Base-by-base conservation (phyloP, 2,797 vertebrate species). In the Liparis tanakae region DNA sequence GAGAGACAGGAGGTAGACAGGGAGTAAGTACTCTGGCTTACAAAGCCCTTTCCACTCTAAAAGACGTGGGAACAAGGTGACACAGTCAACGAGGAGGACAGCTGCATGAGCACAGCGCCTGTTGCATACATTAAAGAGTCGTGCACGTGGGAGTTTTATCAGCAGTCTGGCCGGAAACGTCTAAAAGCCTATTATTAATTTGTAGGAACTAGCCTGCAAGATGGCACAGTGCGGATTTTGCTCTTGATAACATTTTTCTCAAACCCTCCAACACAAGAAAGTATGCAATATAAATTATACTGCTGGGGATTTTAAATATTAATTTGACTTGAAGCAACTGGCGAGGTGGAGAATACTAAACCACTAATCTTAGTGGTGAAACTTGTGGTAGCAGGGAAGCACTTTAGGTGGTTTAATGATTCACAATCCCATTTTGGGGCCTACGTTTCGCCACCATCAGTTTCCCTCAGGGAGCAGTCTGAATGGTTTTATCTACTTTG, bases 371-470 rank as follows among this genome's bases (percentile, higher is more conserved):
- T 34, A 18, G 22, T 36, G 25, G 48, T 63, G 57, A 67, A 25
- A 60, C 17, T 33, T 14, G 54, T 43, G 12, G 57, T 22, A 33
- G 60, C 58, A 64, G 34, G 36, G 44, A 66, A 57, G 60, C 62
- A 74, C 68, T 55, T 51, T 73, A 1, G 46, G 7, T 18, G 44
- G 37, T 64, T 63, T 17, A 4, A 75, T 73, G 78, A 84, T 22
- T 72, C 71, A 62, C 43, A 33, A n/a, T 61, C 48, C 41, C 37
- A 70, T 57, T 62, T 56, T 15, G 20, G 7, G 50, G 56, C 6
- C 30, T 68, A 6, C 13, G 57, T 25, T 67, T 60, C 18, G n/a
- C 7, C 7, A 74, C 54, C 65, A 51, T 43, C 12, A 12, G 6
- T 58, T 72, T n/a, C 13, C 44, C 18, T 41, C 10, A 33, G 33